Evolutionary conservation across 1,140 invertebrate species (phyloP).

Genomic region (Scaptomyza hsui): DNA sequence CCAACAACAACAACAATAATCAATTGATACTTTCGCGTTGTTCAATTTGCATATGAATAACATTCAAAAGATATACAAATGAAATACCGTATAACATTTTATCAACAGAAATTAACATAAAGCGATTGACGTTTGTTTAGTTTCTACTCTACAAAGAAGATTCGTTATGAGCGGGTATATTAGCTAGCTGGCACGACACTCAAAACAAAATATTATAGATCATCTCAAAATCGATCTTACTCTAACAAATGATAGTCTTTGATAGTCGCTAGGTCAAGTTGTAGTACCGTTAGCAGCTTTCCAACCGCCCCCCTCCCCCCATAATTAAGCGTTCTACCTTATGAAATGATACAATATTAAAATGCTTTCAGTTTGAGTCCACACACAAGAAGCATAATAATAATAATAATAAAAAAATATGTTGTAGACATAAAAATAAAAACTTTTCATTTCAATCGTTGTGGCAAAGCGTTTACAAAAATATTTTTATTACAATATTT

Average conservation of each 20-base stretch:
- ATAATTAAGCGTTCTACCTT: constrained; percentile 35
- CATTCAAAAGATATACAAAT: constrained; percentile 26
- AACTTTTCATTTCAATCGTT: constrained; percentile 28
- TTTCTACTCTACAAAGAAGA: background rate
- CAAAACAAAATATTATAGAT: too few species aligned
- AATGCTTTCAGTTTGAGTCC: constrained; percentile 35
- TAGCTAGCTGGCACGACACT: too few species aligned
- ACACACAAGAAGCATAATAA: constrained; percentile 7
- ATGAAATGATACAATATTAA: constrained; percentile 28
- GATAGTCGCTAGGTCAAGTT: constrained; percentile 35
- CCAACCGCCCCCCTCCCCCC: background rate
- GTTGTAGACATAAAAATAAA: constrained; percentile 27
- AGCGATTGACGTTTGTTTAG: constrained; percentile 11
- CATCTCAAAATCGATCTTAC: background rate
- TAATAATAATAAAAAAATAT: constrained; percentile 2
- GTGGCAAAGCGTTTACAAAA: constrained; percentile 27
- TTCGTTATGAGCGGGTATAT: background rate
- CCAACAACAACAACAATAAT: constrained; percentile 27
- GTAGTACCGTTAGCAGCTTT: constrained; percentile 34
- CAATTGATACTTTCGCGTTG: constrained; percentile 46
- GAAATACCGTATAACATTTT: constrained; percentile 39
- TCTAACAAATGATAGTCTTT: constrained; percentile 6
- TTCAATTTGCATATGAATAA: constrained; percentile 40
- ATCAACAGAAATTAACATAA: constrained; percentile 25
- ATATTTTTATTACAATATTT: constrained; percentile 52